phyloP scores from a whole-genome alignment of 2,888 invertebrate species.

The Malthinus seriepunctatus region DNA sequence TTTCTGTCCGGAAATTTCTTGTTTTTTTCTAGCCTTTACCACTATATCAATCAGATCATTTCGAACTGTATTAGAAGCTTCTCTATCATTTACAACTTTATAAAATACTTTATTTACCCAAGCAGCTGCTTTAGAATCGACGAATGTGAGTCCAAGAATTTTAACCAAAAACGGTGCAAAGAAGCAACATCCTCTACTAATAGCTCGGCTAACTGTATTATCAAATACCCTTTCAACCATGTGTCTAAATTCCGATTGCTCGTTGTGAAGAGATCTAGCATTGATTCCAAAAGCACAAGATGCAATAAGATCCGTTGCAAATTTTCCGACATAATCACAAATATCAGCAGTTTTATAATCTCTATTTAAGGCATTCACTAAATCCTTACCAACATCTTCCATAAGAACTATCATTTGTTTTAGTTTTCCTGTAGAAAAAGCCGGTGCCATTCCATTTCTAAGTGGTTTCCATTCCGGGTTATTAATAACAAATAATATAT shows the following conservation, averaged over 20 bases:
- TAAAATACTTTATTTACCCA: constrained; percentile 42
- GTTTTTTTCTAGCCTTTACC: constrained; percentile 1
- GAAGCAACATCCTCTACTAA: constrained; percentile 40
- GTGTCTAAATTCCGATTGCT: constrained; percentile 56
- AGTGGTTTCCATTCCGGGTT: constrained; percentile 60
- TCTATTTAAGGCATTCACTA: background rate
- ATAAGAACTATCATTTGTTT: constrained; percentile 33
- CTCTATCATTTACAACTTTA: constrained; percentile 39
- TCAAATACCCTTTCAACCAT: constrained; percentile 25
- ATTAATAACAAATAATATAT: constrained; percentile 54
- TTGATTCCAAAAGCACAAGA: constrained; percentile 64
- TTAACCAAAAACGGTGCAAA: constrained; percentile 37
- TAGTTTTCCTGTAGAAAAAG: too few relatives aligned
- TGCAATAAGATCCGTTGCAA: constrained; percentile 62
- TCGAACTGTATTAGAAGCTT: constrained; percentile 32
- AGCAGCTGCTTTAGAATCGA: constrained; percentile 33
- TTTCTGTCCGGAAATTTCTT: background rate
- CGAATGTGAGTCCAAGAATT: constrained; percentile 37
- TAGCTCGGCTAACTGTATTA: constrained; percentile 45
- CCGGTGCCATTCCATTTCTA: too few relatives aligned
- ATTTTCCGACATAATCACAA: constrained; percentile 57
- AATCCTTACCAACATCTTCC: constrained; percentile 17
- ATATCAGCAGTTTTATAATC: constrained; percentile 22
- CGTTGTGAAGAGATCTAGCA: constrained; percentile 59
- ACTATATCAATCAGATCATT: constrained; percentile 47